These are phyloP conservation scores for Muscidifurax raptorellus DNA, from an alignment of 1,140 invertebrate genomes.

Conservation along the genomic window DNA sequence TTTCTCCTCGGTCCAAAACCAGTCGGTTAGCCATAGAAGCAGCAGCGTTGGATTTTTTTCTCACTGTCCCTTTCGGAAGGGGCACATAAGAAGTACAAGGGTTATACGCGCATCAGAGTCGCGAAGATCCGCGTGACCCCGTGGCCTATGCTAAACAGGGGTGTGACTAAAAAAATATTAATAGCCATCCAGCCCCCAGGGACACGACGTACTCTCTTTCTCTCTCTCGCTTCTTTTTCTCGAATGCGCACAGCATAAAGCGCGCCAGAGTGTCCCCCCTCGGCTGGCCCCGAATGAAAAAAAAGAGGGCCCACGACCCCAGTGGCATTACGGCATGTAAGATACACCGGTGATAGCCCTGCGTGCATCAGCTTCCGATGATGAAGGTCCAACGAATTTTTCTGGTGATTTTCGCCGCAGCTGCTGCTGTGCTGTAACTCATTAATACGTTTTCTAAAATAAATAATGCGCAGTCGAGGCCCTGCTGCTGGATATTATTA, in stretches of 20 bases:
- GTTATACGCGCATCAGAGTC: constrained; percentile 1
- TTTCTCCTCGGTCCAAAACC: neutral
- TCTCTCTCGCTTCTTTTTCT: constrained; percentile 55
- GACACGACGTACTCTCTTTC: neutral
- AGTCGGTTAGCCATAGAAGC: constrained; percentile 25
- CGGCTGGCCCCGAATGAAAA: neutral
- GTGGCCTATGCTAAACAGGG: constrained; percentile 72
- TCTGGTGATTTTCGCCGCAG: constrained; percentile 47
- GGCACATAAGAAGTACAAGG: constrained; percentile 35
- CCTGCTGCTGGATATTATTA: constrained; percentile 1
- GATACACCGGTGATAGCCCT: constrained; percentile 69
- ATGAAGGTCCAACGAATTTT: constrained; percentile 58
- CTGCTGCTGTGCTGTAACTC: constrained; percentile 12
- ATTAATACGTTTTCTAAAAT: constrained; percentile 43
- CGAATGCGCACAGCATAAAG: constrained; percentile 43
- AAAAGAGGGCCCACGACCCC: constrained; percentile 55
- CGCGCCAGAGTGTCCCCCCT: constrained; percentile 48
- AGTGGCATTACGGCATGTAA: constrained; percentile 60
- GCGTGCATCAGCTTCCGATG: constrained; percentile 30
- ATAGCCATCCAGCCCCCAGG: constrained; percentile 71
- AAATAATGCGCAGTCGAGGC: constrained; percentile 9
- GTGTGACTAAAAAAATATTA: constrained; percentile 70
- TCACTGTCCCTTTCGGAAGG: neutral
- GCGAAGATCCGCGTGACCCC: constrained; percentile 51
- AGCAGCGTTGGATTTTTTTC: constrained; percentile 20